phyloP scores from a whole-genome alignment of 2,888 invertebrate genomes.

The Drosophila borborema region DNA sequence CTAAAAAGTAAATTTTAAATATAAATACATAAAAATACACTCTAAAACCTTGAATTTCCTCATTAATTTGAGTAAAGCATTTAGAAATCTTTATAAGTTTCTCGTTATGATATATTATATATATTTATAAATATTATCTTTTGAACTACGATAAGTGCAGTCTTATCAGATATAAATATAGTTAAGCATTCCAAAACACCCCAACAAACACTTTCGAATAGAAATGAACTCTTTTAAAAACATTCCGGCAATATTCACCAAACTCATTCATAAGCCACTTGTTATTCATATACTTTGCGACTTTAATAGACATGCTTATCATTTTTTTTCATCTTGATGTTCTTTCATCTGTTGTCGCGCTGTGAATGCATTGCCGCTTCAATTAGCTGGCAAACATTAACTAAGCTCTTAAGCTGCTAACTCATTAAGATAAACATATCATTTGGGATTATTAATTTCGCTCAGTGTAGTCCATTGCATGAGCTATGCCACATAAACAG shows the following conservation, averaged over 20 bases:
- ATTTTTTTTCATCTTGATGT: background rate
- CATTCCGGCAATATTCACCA: background rate
- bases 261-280: background rate
- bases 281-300: slow-evolving; percentile 5
- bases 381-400: slow-evolving; percentile 7
- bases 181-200: background rate
- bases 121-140: background rate
- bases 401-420: slow-evolving; percentile 7
- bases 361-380: background rate
- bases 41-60: background rate
- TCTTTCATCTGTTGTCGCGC: background rate
- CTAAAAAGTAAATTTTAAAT: background rate
- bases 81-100: no score
- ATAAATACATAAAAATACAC: background rate
- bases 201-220: background rate
- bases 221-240: background rate
- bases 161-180: background rate
- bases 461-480: slow-evolving; percentile 55
- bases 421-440: background rate
- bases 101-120: no score
- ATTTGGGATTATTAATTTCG: slow-evolving; percentile 4
- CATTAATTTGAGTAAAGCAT: background rate
- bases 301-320: slow-evolving; percentile 3
- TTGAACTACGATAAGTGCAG: no score
- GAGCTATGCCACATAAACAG: slow-evolving; percentile 56